phyloP scores from a whole-genome alignment of 2,888 invertebrate genomes.

The Mongoloraphidia duomilia region DNA sequence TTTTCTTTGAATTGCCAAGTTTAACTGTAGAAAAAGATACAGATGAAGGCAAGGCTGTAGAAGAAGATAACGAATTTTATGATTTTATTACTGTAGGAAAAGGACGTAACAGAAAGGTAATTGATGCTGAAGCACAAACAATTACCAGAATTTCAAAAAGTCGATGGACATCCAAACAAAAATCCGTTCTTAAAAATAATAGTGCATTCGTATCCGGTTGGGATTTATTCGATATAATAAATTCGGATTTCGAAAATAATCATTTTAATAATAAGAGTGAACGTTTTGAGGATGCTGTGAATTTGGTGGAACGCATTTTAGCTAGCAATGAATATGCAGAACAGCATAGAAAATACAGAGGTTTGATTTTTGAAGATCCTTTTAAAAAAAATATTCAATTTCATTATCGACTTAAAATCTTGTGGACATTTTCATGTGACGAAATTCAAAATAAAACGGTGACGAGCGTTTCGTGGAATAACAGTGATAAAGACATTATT shows the following conservation, averaged over 20 bases:
- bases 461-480: constrained; percentile 49
- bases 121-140: constrained; percentile 58
- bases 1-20: constrained; percentile 49
- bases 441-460: constrained; percentile 41
- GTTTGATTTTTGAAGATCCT: constrained; percentile 45
- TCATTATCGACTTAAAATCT: constrained; percentile 45
- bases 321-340: constrained; percentile 49
- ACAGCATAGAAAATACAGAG: constrained; percentile 57
- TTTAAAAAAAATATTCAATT: constrained; percentile 47
- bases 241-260: constrained; percentile 26
- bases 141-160: constrained; percentile 43
- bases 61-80: constrained; percentile 50
- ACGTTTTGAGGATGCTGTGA: constrained; percentile 44
- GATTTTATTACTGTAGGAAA: constrained; percentile 50
- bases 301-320: constrained; percentile 55
- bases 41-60: constrained; percentile 39
- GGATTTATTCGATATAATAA: constrained; percentile 62
- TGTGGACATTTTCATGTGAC: constrained; percentile 50
- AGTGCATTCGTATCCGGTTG: constrained; percentile 57
- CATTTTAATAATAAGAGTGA: constrained; percentile 20
- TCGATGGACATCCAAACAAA: constrained; percentile 43
- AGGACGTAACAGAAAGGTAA: constrained; percentile 49
- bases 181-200: constrained; percentile 38
- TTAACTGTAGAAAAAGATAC: constrained; percentile 44
- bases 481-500: constrained; percentile 50